phyloP scores from a whole-genome alignment of 2,888 invertebrate species.

The Exocentrus adspersus region DNA sequence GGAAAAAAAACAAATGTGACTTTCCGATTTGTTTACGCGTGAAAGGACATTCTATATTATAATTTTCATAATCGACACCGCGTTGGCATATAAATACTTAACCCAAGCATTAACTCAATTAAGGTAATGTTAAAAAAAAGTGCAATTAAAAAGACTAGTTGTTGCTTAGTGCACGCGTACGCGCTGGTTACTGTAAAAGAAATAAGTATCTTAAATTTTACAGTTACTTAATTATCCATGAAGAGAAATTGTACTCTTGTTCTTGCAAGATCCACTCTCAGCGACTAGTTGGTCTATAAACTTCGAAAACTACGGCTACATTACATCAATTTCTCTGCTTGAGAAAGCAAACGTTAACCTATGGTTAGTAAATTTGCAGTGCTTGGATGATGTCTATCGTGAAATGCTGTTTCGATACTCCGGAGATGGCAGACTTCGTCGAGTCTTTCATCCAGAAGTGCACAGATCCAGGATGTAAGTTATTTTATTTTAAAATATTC shows the following conservation, averaged over 20 bases:
- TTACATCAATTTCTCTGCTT: too few species aligned
- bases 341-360: too few species aligned
- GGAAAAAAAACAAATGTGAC: background rate
- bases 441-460: slow-evolving; percentile 82
- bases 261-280: slow-evolving; percentile 1
- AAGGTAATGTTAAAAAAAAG: background rate
- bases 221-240: slow-evolving; percentile 11
- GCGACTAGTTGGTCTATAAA: background rate
- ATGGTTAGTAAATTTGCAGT: background rate
- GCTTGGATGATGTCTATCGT: slow-evolving; percentile 72
- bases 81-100: too few species aligned
- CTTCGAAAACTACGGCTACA: background rate
- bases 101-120: slow-evolving; percentile 17
- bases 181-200: background rate
- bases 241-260: slow-evolving; percentile 11
- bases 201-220: background rate
- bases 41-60: too few species aligned
- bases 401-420: slow-evolving; percentile 82
- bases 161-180: background rate
- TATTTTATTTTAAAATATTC: background rate
- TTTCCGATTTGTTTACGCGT: background rate
- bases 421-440: slow-evolving; percentile 78
- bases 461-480: slow-evolving; percentile 86
- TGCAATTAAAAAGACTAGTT: slow-evolving; percentile 5
- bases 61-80: too few species aligned